Evolutionary conservation across 2,113 vertebrate genomes (phyloP).

Genomic region (Lontra canadensis): DNA sequence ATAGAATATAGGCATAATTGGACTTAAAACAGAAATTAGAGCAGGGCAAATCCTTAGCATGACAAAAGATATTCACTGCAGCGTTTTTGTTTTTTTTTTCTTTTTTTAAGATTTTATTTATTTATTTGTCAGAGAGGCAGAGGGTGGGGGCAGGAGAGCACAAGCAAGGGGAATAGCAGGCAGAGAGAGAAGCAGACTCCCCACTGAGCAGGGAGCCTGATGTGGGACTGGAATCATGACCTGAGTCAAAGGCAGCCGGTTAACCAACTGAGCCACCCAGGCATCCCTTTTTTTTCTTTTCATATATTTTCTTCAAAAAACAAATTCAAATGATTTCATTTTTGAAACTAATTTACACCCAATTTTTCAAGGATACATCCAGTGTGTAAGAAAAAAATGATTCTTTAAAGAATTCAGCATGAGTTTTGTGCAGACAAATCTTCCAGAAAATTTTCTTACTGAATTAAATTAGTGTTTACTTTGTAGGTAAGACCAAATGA

Average conservation of each 20-base stretch:
- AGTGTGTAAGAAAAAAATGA: neutral
- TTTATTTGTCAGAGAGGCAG: too few relatives aligned
- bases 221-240: too few relatives aligned
- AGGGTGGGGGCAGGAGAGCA: too few relatives aligned
- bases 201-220: too few relatives aligned
- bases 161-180: too few relatives aligned
- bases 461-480: neutral
- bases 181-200: too few relatives aligned
- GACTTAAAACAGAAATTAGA: neutral
- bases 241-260: too few relatives aligned
- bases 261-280: too few relatives aligned
- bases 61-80: neutral
- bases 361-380: neutral
- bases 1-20: neutral
- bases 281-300: neutral
- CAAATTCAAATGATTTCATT: conserved; percentile 39
- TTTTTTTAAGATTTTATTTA: too few relatives aligned
- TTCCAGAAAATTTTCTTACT: neutral
- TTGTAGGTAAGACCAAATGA: neutral
- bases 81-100: neutral
- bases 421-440: neutral
- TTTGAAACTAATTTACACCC: neutral
- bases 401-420: conserved; percentile 16
- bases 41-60: neutral
- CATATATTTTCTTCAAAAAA: conserved; percentile 16